These are phyloP conservation scores for Drosophila anceps DNA, from an alignment of 2,888 invertebrate genomes.

Conservation along the genomic window DNA sequence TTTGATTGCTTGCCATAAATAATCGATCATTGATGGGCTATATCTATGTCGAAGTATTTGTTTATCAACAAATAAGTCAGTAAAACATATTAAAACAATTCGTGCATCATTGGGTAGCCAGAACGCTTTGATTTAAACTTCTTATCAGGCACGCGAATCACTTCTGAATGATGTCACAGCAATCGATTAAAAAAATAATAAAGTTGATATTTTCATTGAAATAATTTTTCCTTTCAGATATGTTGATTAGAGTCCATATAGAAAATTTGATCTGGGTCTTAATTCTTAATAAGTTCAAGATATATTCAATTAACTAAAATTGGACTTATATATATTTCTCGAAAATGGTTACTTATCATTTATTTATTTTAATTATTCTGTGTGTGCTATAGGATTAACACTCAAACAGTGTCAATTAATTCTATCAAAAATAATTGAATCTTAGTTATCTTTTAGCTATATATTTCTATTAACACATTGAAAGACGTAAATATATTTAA, in stretches of 20 bases:
- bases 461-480: background rate
- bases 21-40: conserved; percentile 17
- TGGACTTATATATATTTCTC: no score
- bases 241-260: background rate
- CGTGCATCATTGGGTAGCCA: conserved; percentile 8
- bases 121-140: conserved; percentile 6
- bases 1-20: conserved; percentile 24
- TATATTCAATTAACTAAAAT: no score
- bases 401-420: no score
- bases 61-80: conserved; percentile 15
- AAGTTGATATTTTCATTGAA: background rate
- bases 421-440: background rate
- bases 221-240: background rate
- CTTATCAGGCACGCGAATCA: conserved; percentile 12
- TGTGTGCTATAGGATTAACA: no score
- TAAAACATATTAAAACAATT: background rate
- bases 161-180: conserved; percentile 5
- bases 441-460: background rate
- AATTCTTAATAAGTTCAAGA: background rate
- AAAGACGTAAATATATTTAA: background rate
- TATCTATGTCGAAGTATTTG: conserved; percentile 7
- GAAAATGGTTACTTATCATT: no score
- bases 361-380: no score
- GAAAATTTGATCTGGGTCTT: no score
- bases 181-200: conserved; percentile 1